Percentiles rank a stretch among this genome's conserved stretches.
phyloP scores from a whole-genome alignment of 2,888 invertebrate genomes.

The Drosophila mettleri region DNA sequence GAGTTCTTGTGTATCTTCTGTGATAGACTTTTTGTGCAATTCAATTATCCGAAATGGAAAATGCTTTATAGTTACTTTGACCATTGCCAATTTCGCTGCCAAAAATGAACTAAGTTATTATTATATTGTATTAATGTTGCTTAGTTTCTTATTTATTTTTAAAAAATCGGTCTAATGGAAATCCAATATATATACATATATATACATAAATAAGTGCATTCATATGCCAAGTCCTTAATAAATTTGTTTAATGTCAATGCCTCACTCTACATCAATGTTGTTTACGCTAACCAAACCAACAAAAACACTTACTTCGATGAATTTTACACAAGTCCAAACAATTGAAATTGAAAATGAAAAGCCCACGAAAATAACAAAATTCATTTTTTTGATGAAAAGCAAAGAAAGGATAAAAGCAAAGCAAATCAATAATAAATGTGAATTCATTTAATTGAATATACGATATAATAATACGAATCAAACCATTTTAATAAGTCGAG shows the following conservation, averaged over 20 bases:
- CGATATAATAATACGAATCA: slow-evolving; percentile 24
- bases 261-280: slow-evolving; percentile 75
- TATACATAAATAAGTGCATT: slow-evolving; percentile 58
- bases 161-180: slow-evolving; percentile 24
- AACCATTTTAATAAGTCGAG: slow-evolving; percentile 60
- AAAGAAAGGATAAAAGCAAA: slow-evolving; percentile 16
- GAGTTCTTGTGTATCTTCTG: slow-evolving; percentile 66
- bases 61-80: slow-evolving; percentile 33
- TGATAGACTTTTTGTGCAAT: slow-evolving; percentile 72
- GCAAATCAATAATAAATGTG: slow-evolving; percentile 64
- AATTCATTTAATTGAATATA: slow-evolving; percentile 53
- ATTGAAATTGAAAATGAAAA: slow-evolving; percentile 46
- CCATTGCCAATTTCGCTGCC: slow-evolving; percentile 63
- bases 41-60: slow-evolving; percentile 41
- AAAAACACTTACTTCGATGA: slow-evolving; percentile 65
- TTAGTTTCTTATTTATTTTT: slow-evolving; percentile 43
- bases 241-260: slow-evolving; percentile 64
- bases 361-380: slow-evolving; percentile 22
- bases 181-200: slow-evolving; percentile 24
- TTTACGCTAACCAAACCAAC: slow-evolving; percentile 59
- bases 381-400: slow-evolving; percentile 31
- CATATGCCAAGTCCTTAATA: slow-evolving; percentile 59
- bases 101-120: slow-evolving; percentile 30
- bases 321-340: slow-evolving; percentile 79
- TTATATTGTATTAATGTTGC: slow-evolving; percentile 32